Conservation (phyloP, 2,888 invertebrate species). For the Cynaeus angustus region DNA sequence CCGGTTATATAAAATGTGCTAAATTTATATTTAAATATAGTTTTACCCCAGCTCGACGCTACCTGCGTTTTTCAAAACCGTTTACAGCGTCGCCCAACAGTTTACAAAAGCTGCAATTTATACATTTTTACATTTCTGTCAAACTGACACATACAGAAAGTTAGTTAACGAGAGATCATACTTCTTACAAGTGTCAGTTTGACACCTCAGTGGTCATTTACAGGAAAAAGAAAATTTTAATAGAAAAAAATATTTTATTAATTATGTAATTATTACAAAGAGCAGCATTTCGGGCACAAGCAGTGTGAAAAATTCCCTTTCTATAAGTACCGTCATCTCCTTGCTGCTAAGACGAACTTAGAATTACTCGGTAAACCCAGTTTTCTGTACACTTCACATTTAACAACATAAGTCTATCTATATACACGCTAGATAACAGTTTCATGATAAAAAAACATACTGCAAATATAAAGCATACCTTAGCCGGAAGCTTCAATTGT, state of each 20-base stretch:
- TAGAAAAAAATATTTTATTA: conserved; percentile 36
- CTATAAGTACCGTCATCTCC: conserved; percentile 20
- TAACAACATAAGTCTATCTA: conserved; percentile 53
- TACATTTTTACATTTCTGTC: conserved; percentile 1
- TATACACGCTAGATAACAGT: conserved; percentile 61
- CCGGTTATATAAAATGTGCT: conserved; percentile 12
- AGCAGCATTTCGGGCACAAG: conserved; percentile 29
- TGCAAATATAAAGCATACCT: conserved; percentile 55
- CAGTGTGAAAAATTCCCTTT: conserved; percentile 6
- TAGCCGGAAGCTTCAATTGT: conserved; percentile 58
- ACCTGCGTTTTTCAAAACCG: neutral
- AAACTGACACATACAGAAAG: conserved; percentile 27
- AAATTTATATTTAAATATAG: conserved; percentile 26
- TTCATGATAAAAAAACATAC: conserved; percentile 54
- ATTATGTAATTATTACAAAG: conserved; percentile 36
- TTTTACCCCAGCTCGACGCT: conserved; percentile 12
- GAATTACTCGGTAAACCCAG: conserved; percentile 55
- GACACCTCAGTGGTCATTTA: conserved; percentile 28
- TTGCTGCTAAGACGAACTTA: conserved; percentile 36
- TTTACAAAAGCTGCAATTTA: conserved; percentile 38
- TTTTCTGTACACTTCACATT: conserved; percentile 62
- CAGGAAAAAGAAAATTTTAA: conserved; percentile 25
- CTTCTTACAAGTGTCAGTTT: neutral
- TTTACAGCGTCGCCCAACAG: neutral
- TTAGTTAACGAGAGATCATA: conserved; percentile 37